A percentile compares a stretch with the other conserved stretches of the same genome.
Evolutionary conservation across 2,888 invertebrate species (phyloP).

Genomic region (Oligia fasciuncula): DNA sequence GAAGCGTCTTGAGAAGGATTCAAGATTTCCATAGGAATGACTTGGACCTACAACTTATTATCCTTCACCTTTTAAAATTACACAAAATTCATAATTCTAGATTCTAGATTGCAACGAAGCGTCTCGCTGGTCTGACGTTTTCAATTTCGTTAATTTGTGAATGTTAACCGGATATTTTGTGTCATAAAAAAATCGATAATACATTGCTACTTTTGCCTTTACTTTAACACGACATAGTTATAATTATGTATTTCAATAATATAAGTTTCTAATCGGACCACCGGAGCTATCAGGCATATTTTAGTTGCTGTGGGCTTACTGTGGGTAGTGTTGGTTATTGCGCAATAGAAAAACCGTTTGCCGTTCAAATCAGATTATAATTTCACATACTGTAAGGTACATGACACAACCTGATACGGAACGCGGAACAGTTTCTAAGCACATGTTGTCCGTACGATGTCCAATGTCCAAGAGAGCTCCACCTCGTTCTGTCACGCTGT

Average conservation of each 20-base stretch:
- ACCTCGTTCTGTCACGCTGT: too few species aligned
- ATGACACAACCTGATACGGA: too few species aligned
- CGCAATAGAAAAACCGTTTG: too few species aligned
- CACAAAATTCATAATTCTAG: neutral
- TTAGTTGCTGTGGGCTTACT: too few species aligned
- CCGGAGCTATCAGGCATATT: too few species aligned
- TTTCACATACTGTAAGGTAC: too few species aligned
- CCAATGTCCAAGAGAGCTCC: too few species aligned
- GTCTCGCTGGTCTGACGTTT: neutral
- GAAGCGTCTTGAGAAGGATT: neutral
- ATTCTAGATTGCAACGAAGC: neutral
- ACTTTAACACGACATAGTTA: neutral
- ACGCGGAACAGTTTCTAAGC: too few species aligned
- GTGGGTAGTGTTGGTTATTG: too few species aligned
- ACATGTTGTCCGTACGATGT: too few species aligned
- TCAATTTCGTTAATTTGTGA: neutral
- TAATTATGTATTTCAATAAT: neutral
- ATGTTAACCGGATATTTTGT: neutral
- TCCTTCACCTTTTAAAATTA: neutral
- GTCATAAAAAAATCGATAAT: neutral
- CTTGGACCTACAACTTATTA: neutral
- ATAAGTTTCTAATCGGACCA: too few species aligned
- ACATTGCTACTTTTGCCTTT: neutral
- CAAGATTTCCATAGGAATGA: neutral
- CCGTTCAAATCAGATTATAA: too few species aligned